These are phyloP conservation scores for Drosophila nigricruria DNA, from an alignment of 2,888 invertebrate genomes.

Conservation along the genomic window DNA sequence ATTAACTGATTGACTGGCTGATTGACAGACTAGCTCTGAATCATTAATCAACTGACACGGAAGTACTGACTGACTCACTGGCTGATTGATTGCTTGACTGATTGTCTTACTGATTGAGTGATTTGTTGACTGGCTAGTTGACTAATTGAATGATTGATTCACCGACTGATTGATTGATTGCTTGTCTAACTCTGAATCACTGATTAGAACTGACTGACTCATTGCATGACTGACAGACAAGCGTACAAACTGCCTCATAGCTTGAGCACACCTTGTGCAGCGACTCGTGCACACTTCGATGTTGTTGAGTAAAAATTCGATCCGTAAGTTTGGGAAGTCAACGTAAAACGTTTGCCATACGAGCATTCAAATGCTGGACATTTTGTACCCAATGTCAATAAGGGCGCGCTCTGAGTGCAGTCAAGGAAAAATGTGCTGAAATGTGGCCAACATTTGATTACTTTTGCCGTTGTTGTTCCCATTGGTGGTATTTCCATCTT, in stretches of 20 bases:
- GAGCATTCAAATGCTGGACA: constrained; percentile 11
- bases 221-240: not conserved
- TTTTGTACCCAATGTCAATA: constrained; percentile 34
- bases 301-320: not conserved
- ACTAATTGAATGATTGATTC: not conserved
- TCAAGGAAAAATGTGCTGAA: constrained; percentile 37
- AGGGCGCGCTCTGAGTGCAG: constrained; percentile 28
- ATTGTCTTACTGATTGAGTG: not conserved
- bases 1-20: not conserved
- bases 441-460: constrained; percentile 66
- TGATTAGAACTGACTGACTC: not conserved
- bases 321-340: not conserved
- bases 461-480: constrained; percentile 40
- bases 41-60: not conserved
- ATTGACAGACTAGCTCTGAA: not conserved
- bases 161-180: not conserved
- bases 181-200: not conserved
- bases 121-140: no score
- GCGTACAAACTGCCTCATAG: not conserved
- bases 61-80: accelerated
- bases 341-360: constrained; percentile 1
- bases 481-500: not conserved
- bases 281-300: not conserved
- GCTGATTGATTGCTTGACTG: not conserved
- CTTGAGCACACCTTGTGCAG: not conserved